Evolutionary conservation across 2,797 vertebrate genomes (phyloP).

Genomic region (Chiroxiphia lanceolata): DNA sequence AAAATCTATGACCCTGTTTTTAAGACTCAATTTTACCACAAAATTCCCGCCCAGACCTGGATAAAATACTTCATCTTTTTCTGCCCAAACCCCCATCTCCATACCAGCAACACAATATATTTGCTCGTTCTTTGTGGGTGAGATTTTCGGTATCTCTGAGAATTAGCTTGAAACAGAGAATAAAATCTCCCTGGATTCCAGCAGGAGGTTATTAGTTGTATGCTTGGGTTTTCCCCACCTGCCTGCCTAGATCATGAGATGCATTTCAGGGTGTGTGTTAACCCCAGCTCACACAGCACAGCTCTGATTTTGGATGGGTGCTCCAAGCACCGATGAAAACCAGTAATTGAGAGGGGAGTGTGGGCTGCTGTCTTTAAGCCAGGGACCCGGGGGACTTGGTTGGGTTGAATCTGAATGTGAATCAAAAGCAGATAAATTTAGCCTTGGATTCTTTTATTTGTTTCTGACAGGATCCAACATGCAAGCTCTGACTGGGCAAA

Average conservation of each 20-base stretch:
- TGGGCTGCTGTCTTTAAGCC: not conserved
- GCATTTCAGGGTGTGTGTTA: not conserved
- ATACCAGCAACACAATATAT: not conserved
- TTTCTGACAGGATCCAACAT: slow-evolving; percentile 46
- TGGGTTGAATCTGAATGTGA: not conserved
- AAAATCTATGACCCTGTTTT: not conserved
- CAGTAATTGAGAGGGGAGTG: not conserved
- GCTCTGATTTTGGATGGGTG: not conserved
- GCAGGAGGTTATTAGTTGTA: slow-evolving; percentile 18
- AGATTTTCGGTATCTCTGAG: slow-evolving; percentile 34
- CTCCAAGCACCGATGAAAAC: not conserved
- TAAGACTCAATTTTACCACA: not conserved
- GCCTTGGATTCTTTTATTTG: slow-evolving; percentile 32
- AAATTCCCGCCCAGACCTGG: not conserved
- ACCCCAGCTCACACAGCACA: not conserved
- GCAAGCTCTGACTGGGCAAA: not conserved
- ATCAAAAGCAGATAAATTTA: slow-evolving; percentile 18
- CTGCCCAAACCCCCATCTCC: not conserved
- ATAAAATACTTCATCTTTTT: not conserved
- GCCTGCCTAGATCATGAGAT: not conserved
- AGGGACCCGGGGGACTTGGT: not conserved
- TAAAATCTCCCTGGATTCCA: slow-evolving; percentile 34
- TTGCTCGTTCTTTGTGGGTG: slow-evolving; percentile 22
- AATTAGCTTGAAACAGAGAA: slow-evolving; percentile 39
- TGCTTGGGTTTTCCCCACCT: not conserved